Evolutionary conservation across 2,797 vertebrate species (phyloP), one percentile per base, ranked within the genome.

Genomic region (Enteromius paludinosus): DNA sequence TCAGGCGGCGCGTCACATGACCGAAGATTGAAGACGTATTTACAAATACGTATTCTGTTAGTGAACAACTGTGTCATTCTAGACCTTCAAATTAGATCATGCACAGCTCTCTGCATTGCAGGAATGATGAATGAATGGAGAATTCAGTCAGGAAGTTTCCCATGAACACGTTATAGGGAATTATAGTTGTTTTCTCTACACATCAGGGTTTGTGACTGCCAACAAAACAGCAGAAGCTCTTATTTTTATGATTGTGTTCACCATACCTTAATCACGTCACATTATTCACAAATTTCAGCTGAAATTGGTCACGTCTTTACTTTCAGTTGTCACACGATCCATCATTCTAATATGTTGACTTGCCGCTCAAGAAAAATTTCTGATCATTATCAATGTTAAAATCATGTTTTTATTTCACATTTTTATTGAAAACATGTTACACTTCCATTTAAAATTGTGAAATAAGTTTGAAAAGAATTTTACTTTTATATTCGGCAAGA

Each of bases 1-100:
- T 94, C 93, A 94, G 92, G 89, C 87, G 93, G 90, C 38, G 83
- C 85, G 93, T 94, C 94, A 94, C 92, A 94, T 94, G 93, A 92
- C 86, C n/a, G 66, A 77, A 30, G 69, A 87, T 87, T 41, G 35
- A 45, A 68, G 23, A 25, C 65, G 81, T 30, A 28, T 83, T 83
- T 90, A 90, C 89, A 92, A 93, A 93, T 90, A 84, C 86, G 41
- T 87, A 89, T 92, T 94, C 88, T 91, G 90, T 86, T 69, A 84
- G 87, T 87, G 91, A 92, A 92, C 90, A 86, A 87, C 85, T 82
- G 64, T 81, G 80, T 89, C 90, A 88, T 93, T 91, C 78, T 74
- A 86, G 43, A 30, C 73, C 85, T 80, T 81, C 86, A 90, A 91
- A 93, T 94, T 90, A 83, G 89, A 92, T 93, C 86, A 90, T 78